Percentiles rank a stretch among this genome's conserved stretches.
These are phyloP conservation scores for Chloropsis cyanopogon DNA, from an alignment of 2,113 vertebrate genomes.

Conservation along the genomic window DNA sequence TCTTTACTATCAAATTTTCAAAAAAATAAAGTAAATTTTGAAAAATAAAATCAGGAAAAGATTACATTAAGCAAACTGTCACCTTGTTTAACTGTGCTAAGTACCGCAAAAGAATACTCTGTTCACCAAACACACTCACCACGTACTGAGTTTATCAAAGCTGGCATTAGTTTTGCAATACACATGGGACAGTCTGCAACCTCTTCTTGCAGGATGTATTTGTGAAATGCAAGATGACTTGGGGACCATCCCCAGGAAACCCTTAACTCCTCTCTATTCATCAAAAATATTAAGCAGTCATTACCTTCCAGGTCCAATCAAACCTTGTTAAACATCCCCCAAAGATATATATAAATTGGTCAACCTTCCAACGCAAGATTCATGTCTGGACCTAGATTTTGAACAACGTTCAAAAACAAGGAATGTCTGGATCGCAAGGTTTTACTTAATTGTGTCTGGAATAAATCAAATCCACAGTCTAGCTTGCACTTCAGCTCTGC, in stretches of 20 bases:
- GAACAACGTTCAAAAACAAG: background rate
- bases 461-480: background rate
- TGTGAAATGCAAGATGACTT: background rate
- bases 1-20: background rate
- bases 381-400: background rate
- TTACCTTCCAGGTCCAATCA: background rate
- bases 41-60: background rate
- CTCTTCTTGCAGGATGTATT: background rate
- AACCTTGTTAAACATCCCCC: background rate
- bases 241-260: background rate
- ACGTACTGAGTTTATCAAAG: background rate
- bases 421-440: background rate
- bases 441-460: constrained; percentile 10
- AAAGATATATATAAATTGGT: background rate
- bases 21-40: background rate
- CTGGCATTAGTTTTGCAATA: background rate
- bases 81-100: background rate
- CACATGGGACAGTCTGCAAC: background rate
- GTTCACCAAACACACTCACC: background rate
- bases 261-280: background rate
- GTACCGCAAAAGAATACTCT: background rate
- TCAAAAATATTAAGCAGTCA: background rate
- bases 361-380: background rate
- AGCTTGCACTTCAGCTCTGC: background rate
- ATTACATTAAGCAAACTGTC: background rate